Evolutionary conservation across 2,797 vertebrate species (phyloP), one percentile per base, ranked within the genome.

Genomic region (Sternarchorhynchus goeldii): DNA sequence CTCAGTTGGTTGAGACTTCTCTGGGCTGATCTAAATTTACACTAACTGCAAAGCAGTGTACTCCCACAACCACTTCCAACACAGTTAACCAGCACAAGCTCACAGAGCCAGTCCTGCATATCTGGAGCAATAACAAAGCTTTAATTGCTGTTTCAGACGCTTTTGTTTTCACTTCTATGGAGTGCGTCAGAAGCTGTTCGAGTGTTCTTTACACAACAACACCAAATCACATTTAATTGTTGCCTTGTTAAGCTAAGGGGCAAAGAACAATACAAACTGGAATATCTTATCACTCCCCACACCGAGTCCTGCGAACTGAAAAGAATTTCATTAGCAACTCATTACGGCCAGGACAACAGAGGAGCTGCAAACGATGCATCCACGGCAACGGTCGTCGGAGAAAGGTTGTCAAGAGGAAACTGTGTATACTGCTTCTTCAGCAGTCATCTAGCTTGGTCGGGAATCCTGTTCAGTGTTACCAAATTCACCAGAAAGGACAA

Each of bases 171-270:
- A 45, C 64, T 72, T 36, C 20, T 71, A 20, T 71, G 32, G 18
- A 21, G 69, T 10, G 17, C 55, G 55, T 71, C 69, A 58, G 53
- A 57, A 65, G 76, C 68, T 78, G 76, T 60, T 32, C 21, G 31
- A 57, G 55, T 60, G 59, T 32, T 57, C 68, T 80, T 77, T 83
- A 36, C 71, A 74, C 66, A 70, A 59, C 32, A 41, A 56, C 66
- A 36, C 14, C 58, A 62, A 69, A 76, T 80, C 50, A 80, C n/a
- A 65, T 71, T 64, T 58, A 76, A 80, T 65, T 80, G 65, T 68
- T 57, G 25, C 60, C 69, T 58, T 80, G 34, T 59, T 59, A 58
- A 34, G 36, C 59, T 70, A 68, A 53, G 59, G 57, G 69, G 55
- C 31, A 36, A 32, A 53, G 63, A 41, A 59, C 34, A 76, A 63